A percentile compares a stretch with the other conserved stretches of the same genome.
Evolutionary conservation across 2,797 vertebrate genomes (phyloP).

Genomic region (Bradypus variegatus): DNA sequence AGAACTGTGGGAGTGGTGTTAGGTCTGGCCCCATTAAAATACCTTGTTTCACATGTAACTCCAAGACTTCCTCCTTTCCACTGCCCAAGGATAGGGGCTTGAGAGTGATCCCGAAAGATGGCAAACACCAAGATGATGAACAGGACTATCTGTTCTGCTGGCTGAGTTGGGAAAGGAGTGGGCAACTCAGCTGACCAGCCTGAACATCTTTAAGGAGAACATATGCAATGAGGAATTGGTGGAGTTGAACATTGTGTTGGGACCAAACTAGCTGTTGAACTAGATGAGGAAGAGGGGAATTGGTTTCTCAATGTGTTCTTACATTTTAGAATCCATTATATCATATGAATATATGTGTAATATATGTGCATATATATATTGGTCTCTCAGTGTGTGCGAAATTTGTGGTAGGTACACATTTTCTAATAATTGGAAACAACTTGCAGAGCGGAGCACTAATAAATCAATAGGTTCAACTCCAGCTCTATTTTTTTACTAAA

Average conservation of each 20-base stretch:
- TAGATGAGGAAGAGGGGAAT: neutral
- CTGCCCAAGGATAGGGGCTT: neutral
- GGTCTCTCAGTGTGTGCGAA: neutral
- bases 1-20: neutral
- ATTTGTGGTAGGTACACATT: neutral
- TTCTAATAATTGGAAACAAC: slow-evolving; percentile 10
- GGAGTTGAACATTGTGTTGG: neutral
- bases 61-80: neutral
- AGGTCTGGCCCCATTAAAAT: neutral
- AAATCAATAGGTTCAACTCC: neutral
- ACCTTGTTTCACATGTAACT: neutral
- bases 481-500: slow-evolving; percentile 2
- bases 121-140: neutral
- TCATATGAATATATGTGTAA: neutral
- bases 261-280: neutral
- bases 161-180: neutral
- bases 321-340: neutral
- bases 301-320: neutral
- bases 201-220: neutral
- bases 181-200: too few relatives aligned
- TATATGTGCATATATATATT: neutral
- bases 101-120: neutral
- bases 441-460: neutral
- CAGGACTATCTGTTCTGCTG: neutral
- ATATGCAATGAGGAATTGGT: neutral